A percentile compares a stretch with the other conserved stretches of the same genome.
phyloP scores from a whole-genome alignment of 2,888 invertebrate genomes.

The Margaritifera margaritifera region DNA sequence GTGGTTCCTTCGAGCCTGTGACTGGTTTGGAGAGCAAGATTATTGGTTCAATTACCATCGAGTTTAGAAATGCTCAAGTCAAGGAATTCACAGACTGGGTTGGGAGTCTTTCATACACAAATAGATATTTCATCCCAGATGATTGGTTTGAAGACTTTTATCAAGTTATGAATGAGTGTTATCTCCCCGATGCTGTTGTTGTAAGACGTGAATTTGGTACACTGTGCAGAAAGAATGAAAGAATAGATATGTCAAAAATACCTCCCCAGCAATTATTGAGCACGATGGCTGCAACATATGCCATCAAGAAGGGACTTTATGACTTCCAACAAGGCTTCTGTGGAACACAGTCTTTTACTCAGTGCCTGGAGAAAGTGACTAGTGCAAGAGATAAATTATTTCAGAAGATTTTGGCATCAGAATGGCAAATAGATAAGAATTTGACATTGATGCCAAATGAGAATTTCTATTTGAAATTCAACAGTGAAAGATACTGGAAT shows the following conservation, averaged over 20 bases:
- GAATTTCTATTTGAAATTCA: constrained; percentile 41
- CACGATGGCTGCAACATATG: constrained; percentile 66
- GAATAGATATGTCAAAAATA: constrained; percentile 14
- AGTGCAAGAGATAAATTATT: constrained; percentile 40
- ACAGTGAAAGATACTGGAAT: constrained; percentile 49
- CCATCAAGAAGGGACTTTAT: constrained; percentile 58
- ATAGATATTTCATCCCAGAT: constrained; percentile 63
- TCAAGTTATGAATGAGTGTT: constrained; percentile 61
- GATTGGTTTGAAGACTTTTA: constrained; percentile 74
- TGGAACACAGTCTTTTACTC: constrained; percentile 16
- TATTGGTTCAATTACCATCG: constrained; percentile 42
- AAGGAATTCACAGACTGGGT: constrained; percentile 59
- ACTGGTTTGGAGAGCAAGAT: constrained; percentile 21
- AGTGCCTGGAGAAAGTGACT: constrained; percentile 21
- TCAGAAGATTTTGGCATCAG: constrained; percentile 25
- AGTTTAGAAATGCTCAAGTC: constrained; percentile 42
- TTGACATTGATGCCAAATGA: constrained; percentile 14
- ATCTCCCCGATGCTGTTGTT: constrained; percentile 27
- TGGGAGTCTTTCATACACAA: constrained; percentile 37
- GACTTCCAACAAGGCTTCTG: constrained; percentile 28
- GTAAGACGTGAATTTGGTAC: constrained; percentile 9
- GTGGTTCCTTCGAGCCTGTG: constrained; percentile 9
- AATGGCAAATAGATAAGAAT: constrained; percentile 25
- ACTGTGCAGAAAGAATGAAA: constrained; percentile 40
- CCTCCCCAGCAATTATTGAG: constrained; percentile 41